Evolutionary conservation across 2,797 vertebrate species (phyloP).

Genomic region (Enteromius argenteus): DNA sequence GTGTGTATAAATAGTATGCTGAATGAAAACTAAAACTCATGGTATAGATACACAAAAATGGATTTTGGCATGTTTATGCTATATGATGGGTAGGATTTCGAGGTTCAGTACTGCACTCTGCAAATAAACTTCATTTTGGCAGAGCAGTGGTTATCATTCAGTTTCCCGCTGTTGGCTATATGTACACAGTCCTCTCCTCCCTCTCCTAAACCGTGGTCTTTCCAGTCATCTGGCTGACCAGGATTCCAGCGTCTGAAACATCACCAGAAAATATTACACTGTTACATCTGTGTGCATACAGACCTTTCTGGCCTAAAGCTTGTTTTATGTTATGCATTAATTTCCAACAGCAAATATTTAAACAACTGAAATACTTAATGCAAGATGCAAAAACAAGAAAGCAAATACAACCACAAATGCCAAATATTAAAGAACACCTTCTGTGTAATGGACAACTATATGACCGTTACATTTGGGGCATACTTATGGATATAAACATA

Average conservation of each 20-base stretch:
- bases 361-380: neutral
- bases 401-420: no score
- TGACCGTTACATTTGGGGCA: neutral
- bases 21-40: neutral
- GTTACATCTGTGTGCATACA: neutral
- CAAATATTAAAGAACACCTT: neutral
- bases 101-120: neutral
- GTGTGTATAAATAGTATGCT: no score
- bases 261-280: neutral
- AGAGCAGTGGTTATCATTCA: constrained; percentile 47
- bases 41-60: no score
- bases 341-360: neutral
- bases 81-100: neutral
- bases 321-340: no score
- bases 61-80: no score
- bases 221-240: constrained; percentile 53
- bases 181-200: constrained; percentile 49
- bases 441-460: no score
- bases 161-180: accelerated
- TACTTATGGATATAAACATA: neutral
- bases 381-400: neutral
- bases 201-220: neutral
- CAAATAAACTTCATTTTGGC: neutral
- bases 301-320: no score
- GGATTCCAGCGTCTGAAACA: constrained; percentile 22